Percentiles rank a stretch among this genome's conserved stretches.
These are phyloP conservation scores for Oxytorus armatus DNA, from an alignment of 2,888 invertebrate species.

Conservation along the genomic window DNA sequence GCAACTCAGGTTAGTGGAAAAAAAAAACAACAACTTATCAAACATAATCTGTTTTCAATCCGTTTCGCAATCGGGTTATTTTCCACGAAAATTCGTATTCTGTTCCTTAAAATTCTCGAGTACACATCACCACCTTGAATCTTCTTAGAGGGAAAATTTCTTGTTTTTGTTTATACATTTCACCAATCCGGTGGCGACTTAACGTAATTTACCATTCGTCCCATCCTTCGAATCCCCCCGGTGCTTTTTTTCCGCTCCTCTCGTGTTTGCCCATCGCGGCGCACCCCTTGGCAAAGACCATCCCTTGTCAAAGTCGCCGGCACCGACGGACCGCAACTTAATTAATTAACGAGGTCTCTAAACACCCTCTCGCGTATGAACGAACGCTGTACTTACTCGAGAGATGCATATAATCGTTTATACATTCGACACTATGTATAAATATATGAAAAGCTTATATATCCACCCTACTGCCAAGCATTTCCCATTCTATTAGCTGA, in stretches of 20 bases:
- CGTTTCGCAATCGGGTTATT: not conserved
- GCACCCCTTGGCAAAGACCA: conserved; percentile 48
- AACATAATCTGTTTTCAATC: not conserved
- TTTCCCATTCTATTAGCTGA: conserved; percentile 30
- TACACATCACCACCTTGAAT: not conserved
- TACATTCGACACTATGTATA: conserved; percentile 1
- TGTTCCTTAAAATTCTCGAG: conserved; percentile 2
- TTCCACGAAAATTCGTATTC: not conserved
- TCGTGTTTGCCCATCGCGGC: conserved; percentile 50
- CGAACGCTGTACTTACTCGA: conserved; percentile 45
- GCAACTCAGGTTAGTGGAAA: conserved; percentile 82
- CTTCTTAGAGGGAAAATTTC: not conserved
- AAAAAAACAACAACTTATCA: not conserved
- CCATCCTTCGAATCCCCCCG: not conserved
- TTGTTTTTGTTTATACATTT: conserved; percentile 20
- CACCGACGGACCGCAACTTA: conserved; percentile 68
- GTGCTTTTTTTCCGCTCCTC: conserved; percentile 19
- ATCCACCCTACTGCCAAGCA: not conserved
- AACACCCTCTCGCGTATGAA: conserved; percentile 55
- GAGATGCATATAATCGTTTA: conserved; percentile 37
- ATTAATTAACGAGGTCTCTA: conserved; percentile 66
- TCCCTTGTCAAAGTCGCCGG: conserved; percentile 50
- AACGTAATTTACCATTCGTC: not conserved
- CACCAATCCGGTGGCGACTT: not conserved
- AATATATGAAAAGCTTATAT: no score